A percentile compares a stretch with the other conserved stretches of the same genome.
Evolutionary conservation across 64 coral and sea anemone species (phyloP).

Genomic region (Anthopleura sola): DNA sequence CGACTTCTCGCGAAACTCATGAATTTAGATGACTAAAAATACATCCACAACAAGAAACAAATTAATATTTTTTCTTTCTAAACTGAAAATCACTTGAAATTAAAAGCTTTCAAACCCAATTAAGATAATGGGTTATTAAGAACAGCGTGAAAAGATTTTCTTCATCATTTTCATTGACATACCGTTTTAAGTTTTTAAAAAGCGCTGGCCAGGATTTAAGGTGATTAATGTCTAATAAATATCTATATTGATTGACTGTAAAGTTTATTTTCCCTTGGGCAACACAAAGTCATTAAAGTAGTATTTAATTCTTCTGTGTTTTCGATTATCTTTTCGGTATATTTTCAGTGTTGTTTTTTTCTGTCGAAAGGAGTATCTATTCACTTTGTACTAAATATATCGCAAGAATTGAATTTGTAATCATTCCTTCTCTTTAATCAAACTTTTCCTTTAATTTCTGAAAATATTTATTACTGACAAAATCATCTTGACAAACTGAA

Average conservation of each 20-base stretch:
- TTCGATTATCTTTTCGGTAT: not conserved
- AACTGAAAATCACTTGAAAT: not conserved
- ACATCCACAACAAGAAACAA: not conserved
- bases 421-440: too few species aligned
- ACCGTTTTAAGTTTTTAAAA: not conserved
- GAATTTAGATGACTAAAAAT: not conserved
- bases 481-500: too few species aligned
- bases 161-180: not conserved
- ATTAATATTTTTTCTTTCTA: not conserved
- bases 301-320: not conserved
- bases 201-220: not conserved
- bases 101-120: conserved; percentile 3
- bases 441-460: too few species aligned
- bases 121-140: not conserved
- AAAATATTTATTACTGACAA: too few species aligned
- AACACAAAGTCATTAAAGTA: not conserved
- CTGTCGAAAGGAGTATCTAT: not conserved
- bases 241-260: not conserved
- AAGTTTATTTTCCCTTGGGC: not conserved
- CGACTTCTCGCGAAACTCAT: not conserved
- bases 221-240: not conserved
- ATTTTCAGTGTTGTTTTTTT: not conserved
- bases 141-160: not conserved
- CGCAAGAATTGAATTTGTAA: too few species aligned
- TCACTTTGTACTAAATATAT: not conserved